Percentiles rank a stretch among this genome's conserved stretches.
These are phyloP conservation scores for Hoplostethus mediterraneus DNA, from an alignment of 2,797 vertebrate genomes.

Conservation along the genomic window DNA sequence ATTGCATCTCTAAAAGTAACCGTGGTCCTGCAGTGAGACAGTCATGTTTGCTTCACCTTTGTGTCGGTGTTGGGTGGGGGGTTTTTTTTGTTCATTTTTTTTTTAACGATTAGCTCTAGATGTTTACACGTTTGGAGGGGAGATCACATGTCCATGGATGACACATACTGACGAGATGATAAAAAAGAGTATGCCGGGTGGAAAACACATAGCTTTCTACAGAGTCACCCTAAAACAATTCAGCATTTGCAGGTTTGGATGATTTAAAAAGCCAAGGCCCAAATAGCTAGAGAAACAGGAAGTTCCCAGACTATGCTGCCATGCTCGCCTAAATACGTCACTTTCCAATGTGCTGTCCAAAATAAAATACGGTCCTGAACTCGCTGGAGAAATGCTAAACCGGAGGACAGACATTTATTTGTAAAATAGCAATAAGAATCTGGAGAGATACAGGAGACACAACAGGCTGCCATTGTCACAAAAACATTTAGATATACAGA, in stretches of 20 bases:
- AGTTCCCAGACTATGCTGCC: slow-evolving; percentile 44
- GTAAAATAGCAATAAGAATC: slow-evolving; percentile 49
- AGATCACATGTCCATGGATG: slow-evolving; percentile 70
- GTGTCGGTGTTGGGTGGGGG: slow-evolving; percentile 48
- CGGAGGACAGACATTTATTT: slow-evolving; percentile 45
- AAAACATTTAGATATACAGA: slow-evolving; percentile 77
- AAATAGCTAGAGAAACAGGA: slow-evolving; percentile 33
- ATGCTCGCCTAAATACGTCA: slow-evolving; percentile 48
- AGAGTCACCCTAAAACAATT: slow-evolving; percentile 45
- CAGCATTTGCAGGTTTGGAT: slow-evolving; percentile 29
- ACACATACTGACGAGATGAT: slow-evolving; percentile 68
- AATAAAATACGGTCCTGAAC: slow-evolving; percentile 8
- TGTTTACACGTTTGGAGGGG: slow-evolving; percentile 68
- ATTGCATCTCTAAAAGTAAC: slow-evolving; percentile 82
- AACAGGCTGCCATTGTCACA: slow-evolving; percentile 64
- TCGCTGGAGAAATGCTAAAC: slow-evolving; percentile 16
- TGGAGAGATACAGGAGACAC: slow-evolving; percentile 46
- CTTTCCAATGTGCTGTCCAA: slow-evolving; percentile 25
- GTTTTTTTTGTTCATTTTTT: slow-evolving; percentile 5
- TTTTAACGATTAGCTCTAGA: slow-evolving; percentile 61
- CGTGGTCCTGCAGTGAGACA: slow-evolving; percentile 59
- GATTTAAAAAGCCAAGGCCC: slow-evolving; percentile 46
- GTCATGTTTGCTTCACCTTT: slow-evolving; percentile 37
- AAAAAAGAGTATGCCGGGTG: slow-evolving; percentile 43
- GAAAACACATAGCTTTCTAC: slow-evolving; percentile 54